Evolutionary conservation across 2,797 vertebrate genomes (phyloP), one percentile per base, ranked within the genome.

Genomic region (Anguilla pacifica): DNA sequence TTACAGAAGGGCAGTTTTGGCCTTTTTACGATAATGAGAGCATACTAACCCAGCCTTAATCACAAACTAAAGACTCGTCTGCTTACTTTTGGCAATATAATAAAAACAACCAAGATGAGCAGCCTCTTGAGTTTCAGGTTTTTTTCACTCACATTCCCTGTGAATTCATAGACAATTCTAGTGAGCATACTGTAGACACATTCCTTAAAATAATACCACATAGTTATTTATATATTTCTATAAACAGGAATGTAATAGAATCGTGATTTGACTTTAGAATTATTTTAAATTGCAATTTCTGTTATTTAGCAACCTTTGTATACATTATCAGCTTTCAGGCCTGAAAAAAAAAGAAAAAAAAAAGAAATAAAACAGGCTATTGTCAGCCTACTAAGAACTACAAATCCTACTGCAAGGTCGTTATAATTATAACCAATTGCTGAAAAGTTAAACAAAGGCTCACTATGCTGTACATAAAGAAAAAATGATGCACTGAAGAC

Each of bases 131-230:
- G 70, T 72, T 35, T 31, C 28, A 9, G 13, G 39, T 5, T 77
- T 39, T 77, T 15, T 39, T 39, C 2, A 28, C 11, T 74, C n/a
- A 3, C 15, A 39, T 72, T 7, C 28, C 13, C 64, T 59, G 7
- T 28, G 17, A 43, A 87, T 84, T 87, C 61, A 84, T 53, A 31
- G 74, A 55, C 51, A 84, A 84, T 19, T 55, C 28, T 74, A 51
- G 31, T 13, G 43, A 64, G 61, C 61, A 22, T 22, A 43, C 39
- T 43, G 39, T 43, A 57, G 67, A 64, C 53, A 74, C 39, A 55
- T 87, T 74, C 13, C 55, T 87, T 57, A 57, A 85, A 67, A 84
- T 84, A 87, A 82, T 17, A 49, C 43, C 49, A 22, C 13, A 7
- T 46, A 39, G 39, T 70, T 28, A 70, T 28, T 70, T 11, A 53